These are phyloP conservation scores for Halesus radiatus DNA, from an alignment of 1,140 invertebrate species.

Conservation along the genomic window DNA sequence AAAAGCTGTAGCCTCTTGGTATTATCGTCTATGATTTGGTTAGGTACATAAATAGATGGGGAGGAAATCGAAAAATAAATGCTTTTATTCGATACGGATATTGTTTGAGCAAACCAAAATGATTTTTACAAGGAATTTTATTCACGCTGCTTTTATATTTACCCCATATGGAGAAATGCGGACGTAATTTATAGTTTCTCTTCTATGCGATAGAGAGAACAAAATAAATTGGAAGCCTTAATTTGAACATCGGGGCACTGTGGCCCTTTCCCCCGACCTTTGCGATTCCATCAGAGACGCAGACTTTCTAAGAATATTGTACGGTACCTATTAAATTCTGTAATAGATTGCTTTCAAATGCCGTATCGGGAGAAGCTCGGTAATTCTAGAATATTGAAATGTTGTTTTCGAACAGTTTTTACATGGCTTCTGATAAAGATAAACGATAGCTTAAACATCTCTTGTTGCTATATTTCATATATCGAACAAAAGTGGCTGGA, in stretches of 20 bases:
- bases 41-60: not conserved
- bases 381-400: too few relatives aligned
- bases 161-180: not conserved
- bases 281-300: not conserved
- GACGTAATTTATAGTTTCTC: not conserved
- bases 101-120: not conserved
- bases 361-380: too few relatives aligned
- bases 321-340: not conserved
- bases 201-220: not conserved
- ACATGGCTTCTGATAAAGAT: too few relatives aligned
- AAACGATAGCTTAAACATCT: too few relatives aligned
- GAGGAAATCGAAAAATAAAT: conserved; percentile 18
- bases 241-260: not conserved
- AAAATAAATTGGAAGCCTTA: conserved; percentile 3
- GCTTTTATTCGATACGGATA: not conserved
- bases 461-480: too few relatives aligned
- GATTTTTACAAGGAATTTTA: not conserved
- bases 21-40: not conserved
- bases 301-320: not conserved
- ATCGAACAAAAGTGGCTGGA: too few relatives aligned
- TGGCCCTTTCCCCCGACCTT: not conserved
- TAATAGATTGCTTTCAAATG: not conserved
- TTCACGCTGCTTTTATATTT: not conserved
- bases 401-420: too few relatives aligned
- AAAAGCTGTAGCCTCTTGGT: not conserved